Conservation (phyloP, 2,113 vertebrate genomes). For the Bubo scandiacus region DNA sequence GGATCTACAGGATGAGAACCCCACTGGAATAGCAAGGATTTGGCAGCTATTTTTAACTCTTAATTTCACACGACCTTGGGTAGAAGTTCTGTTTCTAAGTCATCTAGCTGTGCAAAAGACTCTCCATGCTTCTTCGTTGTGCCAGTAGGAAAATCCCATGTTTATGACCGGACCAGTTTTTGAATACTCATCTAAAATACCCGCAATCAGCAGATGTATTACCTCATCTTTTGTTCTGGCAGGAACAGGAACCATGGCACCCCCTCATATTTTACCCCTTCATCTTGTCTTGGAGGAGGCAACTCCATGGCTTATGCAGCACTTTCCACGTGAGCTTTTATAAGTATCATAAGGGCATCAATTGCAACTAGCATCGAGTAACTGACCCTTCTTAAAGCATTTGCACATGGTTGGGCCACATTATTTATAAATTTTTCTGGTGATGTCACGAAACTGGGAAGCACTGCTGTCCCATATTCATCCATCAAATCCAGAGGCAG, state of each 20-base stretch:
- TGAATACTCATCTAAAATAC: not conserved
- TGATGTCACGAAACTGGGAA: not conserved
- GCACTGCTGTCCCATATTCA: not conserved
- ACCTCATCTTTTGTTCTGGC: not conserved
- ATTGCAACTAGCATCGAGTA: not conserved
- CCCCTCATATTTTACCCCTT: not conserved
- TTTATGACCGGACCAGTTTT: not conserved
- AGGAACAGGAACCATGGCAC: not conserved
- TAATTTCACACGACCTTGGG: not conserved
- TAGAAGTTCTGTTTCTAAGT: not conserved
- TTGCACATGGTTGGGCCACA: fast-evolving
- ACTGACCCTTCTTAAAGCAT: not conserved
- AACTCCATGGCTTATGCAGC: not conserved
- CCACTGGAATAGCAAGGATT: not conserved
- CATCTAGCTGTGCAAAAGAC: not conserved
- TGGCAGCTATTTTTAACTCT: not conserved
- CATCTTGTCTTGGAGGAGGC: not conserved
- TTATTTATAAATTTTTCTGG: not conserved
- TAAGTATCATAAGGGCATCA: not conserved
- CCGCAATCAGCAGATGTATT: not conserved
- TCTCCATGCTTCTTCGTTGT: not conserved
- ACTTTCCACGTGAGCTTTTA: not conserved
- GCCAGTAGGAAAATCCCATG: not conserved
- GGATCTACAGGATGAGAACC: not conserved
- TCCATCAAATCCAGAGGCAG: not conserved